Conservation (phyloP, 64 coral and sea anemone genomes). For the Orbicella faveolata region DNA sequence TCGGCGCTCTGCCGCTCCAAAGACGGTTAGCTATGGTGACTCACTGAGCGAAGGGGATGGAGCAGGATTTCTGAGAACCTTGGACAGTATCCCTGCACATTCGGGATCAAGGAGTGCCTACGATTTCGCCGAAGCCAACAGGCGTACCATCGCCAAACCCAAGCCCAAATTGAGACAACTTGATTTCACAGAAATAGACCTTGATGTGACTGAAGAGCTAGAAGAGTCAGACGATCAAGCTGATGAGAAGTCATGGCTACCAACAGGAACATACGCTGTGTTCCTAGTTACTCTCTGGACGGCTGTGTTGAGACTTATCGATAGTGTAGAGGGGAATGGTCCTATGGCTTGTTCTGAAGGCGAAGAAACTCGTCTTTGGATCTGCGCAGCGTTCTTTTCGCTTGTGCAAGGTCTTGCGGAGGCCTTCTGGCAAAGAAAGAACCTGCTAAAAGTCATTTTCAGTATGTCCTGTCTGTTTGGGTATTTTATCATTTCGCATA, state of each 20-base stretch:
- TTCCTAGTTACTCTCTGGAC: constrained; percentile 80
- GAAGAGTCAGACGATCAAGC: not conserved
- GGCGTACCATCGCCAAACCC: not conserved
- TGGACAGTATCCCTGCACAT: constrained; percentile 44
- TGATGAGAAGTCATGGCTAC: constrained; percentile 67
- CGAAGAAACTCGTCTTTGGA: constrained; percentile 85
- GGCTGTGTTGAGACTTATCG: constrained; percentile 70
- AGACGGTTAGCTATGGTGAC: not conserved
- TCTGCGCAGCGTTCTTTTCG: constrained; percentile 67
- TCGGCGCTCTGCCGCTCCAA: constrained; percentile 16
- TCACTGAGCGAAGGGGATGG: constrained; percentile 5
- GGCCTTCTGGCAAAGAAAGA: constrained; percentile 66
- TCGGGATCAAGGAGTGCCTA: constrained; percentile 41
- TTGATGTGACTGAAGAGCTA: constrained; percentile 25
- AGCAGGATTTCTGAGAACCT: constrained; percentile 15
- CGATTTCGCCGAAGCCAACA: constrained; percentile 37
- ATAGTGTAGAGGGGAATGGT: constrained; percentile 75
- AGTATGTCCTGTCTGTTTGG: constrained; percentile 71
- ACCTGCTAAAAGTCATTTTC: constrained; percentile 67
- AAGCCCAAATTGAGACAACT: constrained; percentile 25
- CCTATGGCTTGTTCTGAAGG: constrained; percentile 50
- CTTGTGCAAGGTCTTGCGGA: constrained; percentile 64
- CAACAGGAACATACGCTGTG: constrained; percentile 72
- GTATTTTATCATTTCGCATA: constrained; percentile 69
- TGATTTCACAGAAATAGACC: constrained; percentile 27